Base-by-base conservation (phyloP, 1,140 invertebrate genomes). In the Cheumatopsyche charites region DNA sequence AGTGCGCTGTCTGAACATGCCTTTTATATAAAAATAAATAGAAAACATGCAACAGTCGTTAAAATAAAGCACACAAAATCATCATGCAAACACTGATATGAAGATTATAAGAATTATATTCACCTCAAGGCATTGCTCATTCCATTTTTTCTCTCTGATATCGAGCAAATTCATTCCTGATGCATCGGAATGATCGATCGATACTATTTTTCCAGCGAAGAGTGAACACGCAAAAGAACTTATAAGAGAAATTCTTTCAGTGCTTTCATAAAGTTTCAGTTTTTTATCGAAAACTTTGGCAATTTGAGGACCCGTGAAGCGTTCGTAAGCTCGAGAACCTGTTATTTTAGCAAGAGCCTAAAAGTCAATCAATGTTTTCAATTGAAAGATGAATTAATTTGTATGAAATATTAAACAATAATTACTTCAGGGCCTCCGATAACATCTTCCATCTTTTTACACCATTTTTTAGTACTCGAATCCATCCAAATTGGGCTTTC, bases 401-500 rank as follows among this genome's bases (percentile, higher is more conserved):
- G n/a, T 72, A 58, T 41, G 21, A 62, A 70, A 62, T 62, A 62
- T n/a, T 68, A n/a, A 3, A 21, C 13, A 19, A 12, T 68, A 21
- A 65, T 23, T 80, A 91, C 91, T 81, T 88, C 84, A 67, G 91
- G 83, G 4, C 95, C 94, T 23, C 95, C 95, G 17, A 95, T 86
- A 49, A 86, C 86, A 36, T 90, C 86, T 81, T 98, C 95, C 45
- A 98, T 80, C 67, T 90, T 81, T 49, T 84, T 80, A 80, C 96
- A 98, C 76, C 97, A 90, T 49, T 87, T 82, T 0, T 86, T 88
- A 0, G 96, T 98, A 73, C 94, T 96, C 0, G 92, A 91, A 82
- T 98, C 96, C 95, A 97, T 97, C 97, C 97, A 99, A 26, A 97
- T 89, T 0, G 97, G 97, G n/a, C 94, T 94, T 67, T 94, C 87